Conservation (phyloP, 1,140 invertebrate species). For the Ericerus pela region DNA sequence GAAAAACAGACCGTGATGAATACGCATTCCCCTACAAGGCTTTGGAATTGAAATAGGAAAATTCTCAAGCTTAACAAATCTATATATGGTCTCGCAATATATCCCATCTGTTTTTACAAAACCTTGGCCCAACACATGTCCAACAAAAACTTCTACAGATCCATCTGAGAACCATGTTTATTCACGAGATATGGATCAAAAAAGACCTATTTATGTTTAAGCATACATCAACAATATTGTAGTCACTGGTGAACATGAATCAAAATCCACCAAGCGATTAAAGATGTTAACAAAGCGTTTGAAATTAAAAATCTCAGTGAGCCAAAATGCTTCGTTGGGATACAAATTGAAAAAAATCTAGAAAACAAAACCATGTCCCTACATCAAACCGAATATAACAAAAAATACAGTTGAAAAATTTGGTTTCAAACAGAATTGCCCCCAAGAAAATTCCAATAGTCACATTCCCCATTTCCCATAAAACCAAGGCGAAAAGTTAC, state of each 20-base stretch:
- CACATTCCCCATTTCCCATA: too few relatives aligned
- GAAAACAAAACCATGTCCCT: slow-evolving; percentile 1
- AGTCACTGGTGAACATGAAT: not conserved
- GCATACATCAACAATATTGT: slow-evolving; percentile 17
- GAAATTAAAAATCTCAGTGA: slow-evolving; percentile 6
- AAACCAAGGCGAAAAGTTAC: too few relatives aligned
- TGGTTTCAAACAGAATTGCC: too few relatives aligned
- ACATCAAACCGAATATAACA: too few relatives aligned
- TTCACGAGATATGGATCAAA: not conserved
- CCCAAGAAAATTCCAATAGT: too few relatives aligned
- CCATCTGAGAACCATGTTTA: slow-evolving; percentile 4
- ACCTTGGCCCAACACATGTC: slow-evolving; percentile 21
- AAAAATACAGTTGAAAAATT: too few relatives aligned
- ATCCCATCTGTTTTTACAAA: slow-evolving; percentile 26
- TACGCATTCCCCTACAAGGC: slow-evolving; percentile 26
- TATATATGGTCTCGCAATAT: slow-evolving; percentile 30
- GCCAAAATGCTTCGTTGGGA: not conserved
- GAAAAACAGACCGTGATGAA: slow-evolving; percentile 30
- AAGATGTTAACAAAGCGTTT: not conserved
- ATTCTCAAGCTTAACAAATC: slow-evolving; percentile 26
- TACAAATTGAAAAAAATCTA: slow-evolving; percentile 6
- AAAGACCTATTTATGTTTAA: slow-evolving; percentile 10
- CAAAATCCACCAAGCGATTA: not conserved
- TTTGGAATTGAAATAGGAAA: slow-evolving; percentile 20
- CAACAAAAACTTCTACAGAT: slow-evolving; percentile 21